Evolutionary conservation across 1,140 invertebrate species (phyloP), one percentile per base, ranked within the genome.

Genomic region (Cyclargus thomasi): DNA sequence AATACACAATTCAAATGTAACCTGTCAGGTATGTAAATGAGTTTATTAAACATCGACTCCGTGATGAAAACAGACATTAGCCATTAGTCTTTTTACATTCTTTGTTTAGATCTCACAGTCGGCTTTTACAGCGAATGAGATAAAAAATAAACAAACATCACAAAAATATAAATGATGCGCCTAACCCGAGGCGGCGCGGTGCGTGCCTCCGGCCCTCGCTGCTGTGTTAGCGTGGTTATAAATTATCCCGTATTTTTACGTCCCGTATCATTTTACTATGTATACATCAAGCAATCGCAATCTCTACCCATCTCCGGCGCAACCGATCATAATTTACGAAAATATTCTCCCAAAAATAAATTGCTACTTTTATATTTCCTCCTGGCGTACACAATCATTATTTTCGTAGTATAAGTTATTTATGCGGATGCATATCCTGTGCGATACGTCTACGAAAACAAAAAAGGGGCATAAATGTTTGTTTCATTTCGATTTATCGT

Each of bases 151-250:
- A 82, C 82, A 90, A 87, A 90, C 82, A 84, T 88, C 74, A 82
- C 77, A 81, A 85, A 86, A 87, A 88, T 87, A 90, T 88, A 86
- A 88, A 90, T 87, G 83, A 88, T 87, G 81, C 80, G 75, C 74
- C 83, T 87, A 87, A 88, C 83, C 75, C 78, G 78, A 81, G 78
- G 80, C 85, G 83, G 81, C 82, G 80, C 76, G 80, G 71, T 81
- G 80, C 81, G 78, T 86, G 84, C 80, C 71, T 67, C 78, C 71
- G 57, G 72, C 78, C 70, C 72, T 77, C 80, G 82, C 76, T 79
- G 67, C 77, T 79, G 77, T 76, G 81, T 83, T 88, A 76, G 76
- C 83, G 75, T 68, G 70, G 81, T 87, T 81, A 88, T 90, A 86
- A 88, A 88, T 88, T 84, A 86, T 84, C 78, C 82, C 76, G 80